phyloP scores from a whole-genome alignment of 2,113 vertebrate species.

The Girardinichthys multiradiatus region DNA sequence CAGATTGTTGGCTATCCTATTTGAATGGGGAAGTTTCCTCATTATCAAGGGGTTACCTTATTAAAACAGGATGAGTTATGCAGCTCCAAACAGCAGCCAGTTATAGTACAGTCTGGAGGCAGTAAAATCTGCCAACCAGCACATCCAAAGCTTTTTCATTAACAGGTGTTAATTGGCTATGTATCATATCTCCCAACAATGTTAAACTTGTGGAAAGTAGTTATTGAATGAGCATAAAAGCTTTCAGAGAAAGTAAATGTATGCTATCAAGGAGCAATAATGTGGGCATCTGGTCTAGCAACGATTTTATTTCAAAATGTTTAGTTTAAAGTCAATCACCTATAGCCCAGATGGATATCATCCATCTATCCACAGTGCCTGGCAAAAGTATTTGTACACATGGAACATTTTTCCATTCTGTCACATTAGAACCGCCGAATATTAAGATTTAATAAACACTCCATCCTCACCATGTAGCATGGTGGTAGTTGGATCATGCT shows the following conservation, averaged over 20 bases:
- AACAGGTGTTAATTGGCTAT: not conserved
- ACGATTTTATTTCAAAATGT: not conserved
- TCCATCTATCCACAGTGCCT: not conserved
- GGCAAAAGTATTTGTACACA: not conserved
- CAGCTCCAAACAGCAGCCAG: conserved; percentile 1
- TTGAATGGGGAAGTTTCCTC: conserved; percentile 25
- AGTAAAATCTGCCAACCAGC: conserved; percentile 1
- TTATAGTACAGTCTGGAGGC: not conserved
- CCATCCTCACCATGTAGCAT: too few relatives aligned
- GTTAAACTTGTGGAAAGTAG: not conserved
- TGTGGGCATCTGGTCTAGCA: not conserved
- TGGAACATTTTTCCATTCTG: not conserved
- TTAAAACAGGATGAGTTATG: conserved; percentile 21
- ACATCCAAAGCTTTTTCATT: not conserved
- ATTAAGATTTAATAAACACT: too few relatives aligned
- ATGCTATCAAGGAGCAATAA: not conserved
- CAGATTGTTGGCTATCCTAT: conserved; percentile 28
- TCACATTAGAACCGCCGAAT: not conserved
- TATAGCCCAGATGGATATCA: not conserved
- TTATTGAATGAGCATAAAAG: not conserved
- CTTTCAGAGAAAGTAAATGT: not conserved
- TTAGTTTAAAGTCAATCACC: conserved; percentile 1
- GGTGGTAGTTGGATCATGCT: too few relatives aligned
- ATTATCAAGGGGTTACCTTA: conserved; percentile 35
- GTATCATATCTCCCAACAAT: not conserved